Evolutionary conservation across 1,140 invertebrate genomes (phyloP).

Genomic region (Dendrolimus kikuchii): DNA sequence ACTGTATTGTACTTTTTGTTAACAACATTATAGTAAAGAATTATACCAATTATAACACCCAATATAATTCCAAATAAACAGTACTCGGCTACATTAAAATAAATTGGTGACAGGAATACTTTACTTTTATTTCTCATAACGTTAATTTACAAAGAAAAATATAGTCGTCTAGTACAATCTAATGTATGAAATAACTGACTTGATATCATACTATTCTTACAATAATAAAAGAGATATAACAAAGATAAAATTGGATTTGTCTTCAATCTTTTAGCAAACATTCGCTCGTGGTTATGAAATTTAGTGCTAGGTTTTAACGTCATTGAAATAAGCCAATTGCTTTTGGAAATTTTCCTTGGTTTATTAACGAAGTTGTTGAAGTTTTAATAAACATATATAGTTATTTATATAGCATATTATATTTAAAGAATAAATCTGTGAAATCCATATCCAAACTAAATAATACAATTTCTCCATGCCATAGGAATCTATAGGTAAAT

Average conservation of each 20-base stretch:
- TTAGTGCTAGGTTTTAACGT: too few relatives aligned
- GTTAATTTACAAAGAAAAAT: constrained; percentile 11
- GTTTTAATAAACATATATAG: too few relatives aligned
- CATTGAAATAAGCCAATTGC: too few relatives aligned
- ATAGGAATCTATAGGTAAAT: too few relatives aligned
- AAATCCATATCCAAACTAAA: too few relatives aligned
- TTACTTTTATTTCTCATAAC: constrained; percentile 38
- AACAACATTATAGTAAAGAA: constrained; percentile 56
- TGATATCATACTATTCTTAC: constrained; percentile 37
- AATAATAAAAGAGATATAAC: constrained; percentile 34
- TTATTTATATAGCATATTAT: too few relatives aligned
- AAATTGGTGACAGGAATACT: constrained; percentile 42
- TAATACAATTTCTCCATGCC: too few relatives aligned
- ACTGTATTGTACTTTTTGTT: constrained; percentile 58
- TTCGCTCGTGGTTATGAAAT: not conserved
- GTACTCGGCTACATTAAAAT: constrained; percentile 64
- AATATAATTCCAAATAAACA: constrained; percentile 60
- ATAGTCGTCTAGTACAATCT: constrained; percentile 12
- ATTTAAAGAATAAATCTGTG: too few relatives aligned
- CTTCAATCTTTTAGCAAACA: constrained; percentile 51
- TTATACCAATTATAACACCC: constrained; percentile 58
- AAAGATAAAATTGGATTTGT: constrained; percentile 54
- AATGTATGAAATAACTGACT: constrained; percentile 21
- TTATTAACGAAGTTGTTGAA: too few relatives aligned
- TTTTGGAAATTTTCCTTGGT: too few relatives aligned